A percentile compares a stretch with the other conserved stretches of the same genome.
Evolutionary conservation across 92 coral and sea anemone genomes (phyloP).

Genomic region (Palythoa heliodiscus): DNA sequence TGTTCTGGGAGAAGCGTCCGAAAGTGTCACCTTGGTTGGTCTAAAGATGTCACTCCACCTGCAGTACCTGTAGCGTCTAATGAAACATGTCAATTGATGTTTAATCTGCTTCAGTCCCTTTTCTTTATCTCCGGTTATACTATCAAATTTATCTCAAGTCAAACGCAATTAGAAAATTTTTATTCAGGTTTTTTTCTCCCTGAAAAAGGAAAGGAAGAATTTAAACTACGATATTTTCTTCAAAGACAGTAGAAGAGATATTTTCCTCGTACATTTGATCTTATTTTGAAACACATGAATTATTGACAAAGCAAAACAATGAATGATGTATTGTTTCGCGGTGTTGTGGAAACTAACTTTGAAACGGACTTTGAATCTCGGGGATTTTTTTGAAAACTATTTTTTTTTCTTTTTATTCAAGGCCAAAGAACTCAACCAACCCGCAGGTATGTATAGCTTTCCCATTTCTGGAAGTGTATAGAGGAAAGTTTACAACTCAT

Average conservation of each 20-base stretch:
- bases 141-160: neutral
- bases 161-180: neutral
- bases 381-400: neutral
- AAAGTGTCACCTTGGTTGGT: neutral
- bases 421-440: neutral
- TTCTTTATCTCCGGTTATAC: neutral
- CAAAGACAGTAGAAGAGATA: neutral
- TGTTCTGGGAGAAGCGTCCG: neutral
- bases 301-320: conserved; percentile 4
- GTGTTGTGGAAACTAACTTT: neutral
- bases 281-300: neutral
- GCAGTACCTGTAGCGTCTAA: neutral
- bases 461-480: neutral
- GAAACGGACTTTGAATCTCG: neutral
- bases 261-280: neutral
- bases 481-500: neutral
- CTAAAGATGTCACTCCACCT: neutral
- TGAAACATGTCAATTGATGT: neutral
- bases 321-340: neutral
- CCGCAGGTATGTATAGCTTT: neutral
- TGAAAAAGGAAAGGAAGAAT: neutral
- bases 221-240: neutral
- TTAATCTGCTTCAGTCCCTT: neutral
- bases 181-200: neutral
- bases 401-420: neutral